These are phyloP conservation scores for Halcyon smyrnensis DNA, from an alignment of 2,797 vertebrate species.

Conservation along the genomic window DNA sequence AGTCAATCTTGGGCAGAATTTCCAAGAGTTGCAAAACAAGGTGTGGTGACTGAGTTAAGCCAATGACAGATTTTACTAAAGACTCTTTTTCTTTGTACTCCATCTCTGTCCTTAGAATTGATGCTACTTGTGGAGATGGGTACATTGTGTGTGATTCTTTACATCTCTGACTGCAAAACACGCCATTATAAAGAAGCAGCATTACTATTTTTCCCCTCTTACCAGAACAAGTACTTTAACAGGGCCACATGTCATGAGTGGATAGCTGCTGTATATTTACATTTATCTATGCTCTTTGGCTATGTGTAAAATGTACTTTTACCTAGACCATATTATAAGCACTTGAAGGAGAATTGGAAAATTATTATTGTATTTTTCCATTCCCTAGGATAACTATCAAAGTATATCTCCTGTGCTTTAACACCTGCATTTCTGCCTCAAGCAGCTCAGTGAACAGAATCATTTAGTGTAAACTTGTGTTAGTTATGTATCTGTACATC, in stretches of 20 bases:
- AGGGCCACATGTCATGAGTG: background rate
- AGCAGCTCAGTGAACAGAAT: background rate
- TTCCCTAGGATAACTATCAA: background rate
- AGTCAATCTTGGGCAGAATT: background rate
- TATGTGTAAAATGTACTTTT: background rate
- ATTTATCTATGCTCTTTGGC: background rate
- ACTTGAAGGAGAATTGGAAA: background rate
- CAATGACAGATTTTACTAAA: background rate
- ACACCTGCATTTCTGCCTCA: background rate
- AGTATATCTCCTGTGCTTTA: background rate
- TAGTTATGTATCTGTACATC: background rate
- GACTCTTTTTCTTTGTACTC: background rate
- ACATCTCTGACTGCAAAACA: background rate
- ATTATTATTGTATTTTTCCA: background rate
- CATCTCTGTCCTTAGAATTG: background rate
- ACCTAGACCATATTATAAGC: background rate
- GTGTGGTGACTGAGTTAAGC: background rate
- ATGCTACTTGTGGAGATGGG: background rate
- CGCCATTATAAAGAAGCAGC: background rate
- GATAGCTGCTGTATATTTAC: background rate
- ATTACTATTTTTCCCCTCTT: background rate
- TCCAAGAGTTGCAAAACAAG: background rate
- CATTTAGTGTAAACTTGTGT: background rate
- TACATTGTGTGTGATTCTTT: background rate
- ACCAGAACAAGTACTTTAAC: background rate